These are phyloP conservation scores for Mallateleia sp. DNA, from an alignment of 2,888 invertebrate genomes.

Conservation along the genomic window DNA sequence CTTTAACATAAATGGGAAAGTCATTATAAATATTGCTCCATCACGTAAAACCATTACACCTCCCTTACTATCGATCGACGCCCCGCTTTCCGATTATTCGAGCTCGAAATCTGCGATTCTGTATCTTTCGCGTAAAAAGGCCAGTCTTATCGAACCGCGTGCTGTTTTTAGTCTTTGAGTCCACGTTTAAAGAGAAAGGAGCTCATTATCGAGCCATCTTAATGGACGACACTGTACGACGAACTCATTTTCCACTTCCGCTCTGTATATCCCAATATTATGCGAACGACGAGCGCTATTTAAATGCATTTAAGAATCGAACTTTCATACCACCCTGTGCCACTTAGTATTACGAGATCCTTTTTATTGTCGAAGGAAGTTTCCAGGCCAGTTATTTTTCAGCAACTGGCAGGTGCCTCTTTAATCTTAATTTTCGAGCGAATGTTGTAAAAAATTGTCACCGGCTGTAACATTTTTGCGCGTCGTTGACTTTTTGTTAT, in stretches of 20 bases:
- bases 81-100: neutral
- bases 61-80: neutral
- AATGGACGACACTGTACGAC: constrained; percentile 57
- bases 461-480: no score
- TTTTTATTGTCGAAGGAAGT: constrained; percentile 37
- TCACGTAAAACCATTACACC: neutral
- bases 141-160: constrained; percentile 16
- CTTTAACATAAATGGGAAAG: no score
- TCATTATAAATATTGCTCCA: no score
- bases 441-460: no score
- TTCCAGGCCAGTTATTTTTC: constrained; percentile 44
- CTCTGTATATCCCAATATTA: constrained; percentile 17
- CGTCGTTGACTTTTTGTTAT: neutral
- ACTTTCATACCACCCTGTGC: constrained; percentile 5
- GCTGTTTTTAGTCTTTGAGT: constrained; percentile 51
- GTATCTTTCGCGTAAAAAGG: constrained; percentile 28
- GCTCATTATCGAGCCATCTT: constrained; percentile 57
- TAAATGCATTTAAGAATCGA: constrained; percentile 44
- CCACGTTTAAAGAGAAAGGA: constrained; percentile 40
- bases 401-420: constrained; percentile 12
- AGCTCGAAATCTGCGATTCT: constrained; percentile 9
- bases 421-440: no score
- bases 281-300: constrained; percentile 33
- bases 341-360: constrained; percentile 45
- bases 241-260: constrained; percentile 44